Percentiles rank a stretch among this genome's conserved stretches.
phyloP scores from a whole-genome alignment of 2,113 vertebrate species.

The Taxidea taxus region DNA sequence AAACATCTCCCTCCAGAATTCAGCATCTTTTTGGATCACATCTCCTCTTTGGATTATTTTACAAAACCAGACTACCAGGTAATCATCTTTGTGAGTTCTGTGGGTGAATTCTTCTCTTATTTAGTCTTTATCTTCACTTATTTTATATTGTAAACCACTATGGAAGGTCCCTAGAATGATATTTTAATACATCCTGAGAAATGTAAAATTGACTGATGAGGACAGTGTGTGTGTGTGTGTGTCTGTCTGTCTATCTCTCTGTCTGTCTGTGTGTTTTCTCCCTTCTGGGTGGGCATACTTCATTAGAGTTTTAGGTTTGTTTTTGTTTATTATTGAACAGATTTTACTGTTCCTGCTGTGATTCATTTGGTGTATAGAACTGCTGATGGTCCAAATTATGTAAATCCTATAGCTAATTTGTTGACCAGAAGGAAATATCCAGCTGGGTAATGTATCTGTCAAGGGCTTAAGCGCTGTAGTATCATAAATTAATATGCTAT shows the following conservation, averaged over 20 bases:
- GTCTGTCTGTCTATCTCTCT: too few relatives aligned
- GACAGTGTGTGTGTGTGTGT: background rate
- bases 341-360: background rate
- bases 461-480: background rate
- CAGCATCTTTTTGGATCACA: constrained; percentile 93
- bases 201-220: constrained; percentile 5
- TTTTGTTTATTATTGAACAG: constrained; percentile 13
- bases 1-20: constrained; percentile 98
- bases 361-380: background rate
- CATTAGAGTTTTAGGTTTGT: constrained; percentile 33
- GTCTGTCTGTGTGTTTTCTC: background rate
- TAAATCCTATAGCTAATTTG: constrained; percentile 36
- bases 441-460: background rate
- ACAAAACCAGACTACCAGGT: constrained; percentile 99
- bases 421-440: constrained; percentile 30
- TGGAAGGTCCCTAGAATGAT: background rate
- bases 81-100: constrained; percentile 65
- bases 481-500: background rate
- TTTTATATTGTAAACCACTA: background rate
- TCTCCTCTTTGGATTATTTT: constrained; percentile 95
- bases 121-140: background rate
- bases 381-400: constrained; percentile 22
- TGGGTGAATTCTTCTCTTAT: constrained; percentile 15
- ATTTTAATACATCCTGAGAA: constrained; percentile 41
- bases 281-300: background rate